Conservation (phyloP, 2,888 invertebrate genomes). For the Cantharis rustica region DNA sequence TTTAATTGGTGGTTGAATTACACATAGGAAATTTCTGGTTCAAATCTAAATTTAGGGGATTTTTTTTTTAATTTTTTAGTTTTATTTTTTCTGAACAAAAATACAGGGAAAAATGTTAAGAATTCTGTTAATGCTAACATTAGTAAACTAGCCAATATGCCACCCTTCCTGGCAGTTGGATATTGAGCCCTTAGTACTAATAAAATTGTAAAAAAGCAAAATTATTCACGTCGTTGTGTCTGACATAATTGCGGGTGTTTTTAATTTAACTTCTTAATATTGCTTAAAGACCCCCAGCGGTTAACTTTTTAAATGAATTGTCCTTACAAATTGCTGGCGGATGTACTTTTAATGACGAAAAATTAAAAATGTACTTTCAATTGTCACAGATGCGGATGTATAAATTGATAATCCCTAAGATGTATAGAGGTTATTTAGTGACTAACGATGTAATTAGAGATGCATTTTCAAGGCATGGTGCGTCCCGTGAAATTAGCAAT, state of each 20-base stretch:
- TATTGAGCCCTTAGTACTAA: background rate
- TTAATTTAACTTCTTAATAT: conserved; percentile 42
- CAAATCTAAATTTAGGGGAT: no score
- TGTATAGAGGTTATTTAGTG: conserved; percentile 53
- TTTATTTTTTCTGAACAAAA: no score
- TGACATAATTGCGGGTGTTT: background rate
- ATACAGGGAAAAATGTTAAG: no score
- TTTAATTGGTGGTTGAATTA: no score
- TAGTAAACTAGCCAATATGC: background rate
- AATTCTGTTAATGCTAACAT: no score
- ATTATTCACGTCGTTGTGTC: background rate
- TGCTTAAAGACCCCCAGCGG: conserved; percentile 32
- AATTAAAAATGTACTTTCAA: conserved; percentile 47
- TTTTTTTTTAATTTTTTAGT: no score
- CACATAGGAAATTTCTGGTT: no score
- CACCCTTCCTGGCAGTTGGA: background rate
- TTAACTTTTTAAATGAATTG: conserved; percentile 54
- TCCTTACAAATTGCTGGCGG: conserved; percentile 50
- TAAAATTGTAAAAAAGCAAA: background rate
- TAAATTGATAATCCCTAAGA: conserved; percentile 56
- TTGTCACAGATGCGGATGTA: conserved; percentile 56
- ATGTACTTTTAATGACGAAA: conserved; percentile 57
- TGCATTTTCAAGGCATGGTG: conserved; percentile 38
- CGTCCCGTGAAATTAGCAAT: conserved; percentile 16
- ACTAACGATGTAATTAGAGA: conserved; percentile 46